Evolutionary conservation across 1,140 invertebrate genomes (phyloP).

Genomic region (Drosophila azteca): DNA sequence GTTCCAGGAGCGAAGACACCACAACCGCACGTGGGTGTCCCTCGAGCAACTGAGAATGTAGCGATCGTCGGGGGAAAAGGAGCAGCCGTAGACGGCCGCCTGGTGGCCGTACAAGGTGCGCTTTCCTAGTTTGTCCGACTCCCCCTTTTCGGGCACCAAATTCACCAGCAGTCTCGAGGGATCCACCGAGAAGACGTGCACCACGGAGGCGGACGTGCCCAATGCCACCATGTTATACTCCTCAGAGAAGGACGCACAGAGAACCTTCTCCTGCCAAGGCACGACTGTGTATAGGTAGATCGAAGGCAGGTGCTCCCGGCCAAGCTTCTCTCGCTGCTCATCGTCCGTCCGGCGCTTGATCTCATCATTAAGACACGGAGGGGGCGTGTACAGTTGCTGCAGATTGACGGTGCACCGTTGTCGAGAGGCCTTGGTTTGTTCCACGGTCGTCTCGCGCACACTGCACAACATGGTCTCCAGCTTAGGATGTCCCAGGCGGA

Average conservation of each 20-base stretch:
- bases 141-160: neutral
- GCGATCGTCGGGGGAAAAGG: conserved; percentile 35
- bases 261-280: conserved; percentile 10
- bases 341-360: conserved; percentile 21
- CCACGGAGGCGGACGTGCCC: conserved; percentile 18
- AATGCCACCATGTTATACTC: conserved; percentile 26
- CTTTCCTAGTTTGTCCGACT: neutral
- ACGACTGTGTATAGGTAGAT: conserved; percentile 30
- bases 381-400: conserved; percentile 19
- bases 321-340: conserved; percentile 14
- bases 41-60: conserved; percentile 35
- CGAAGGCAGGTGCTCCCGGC: conserved; percentile 28
- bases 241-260: conserved; percentile 35
- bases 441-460: neutral
- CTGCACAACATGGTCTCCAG: conserved; percentile 22
- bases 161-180: conserved; percentile 8
- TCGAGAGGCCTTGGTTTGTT: neutral
- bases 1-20: conserved; percentile 45
- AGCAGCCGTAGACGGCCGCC: conserved; percentile 36
- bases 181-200: conserved; percentile 37
- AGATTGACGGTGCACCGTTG: neutral
- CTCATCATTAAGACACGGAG: conserved; percentile 25
- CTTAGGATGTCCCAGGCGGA: neutral
- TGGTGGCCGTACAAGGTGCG: conserved; percentile 37
- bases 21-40: conserved; percentile 36